Conservation (phyloP, 1,140 invertebrate species). For the Drosophila guanche region DNA sequence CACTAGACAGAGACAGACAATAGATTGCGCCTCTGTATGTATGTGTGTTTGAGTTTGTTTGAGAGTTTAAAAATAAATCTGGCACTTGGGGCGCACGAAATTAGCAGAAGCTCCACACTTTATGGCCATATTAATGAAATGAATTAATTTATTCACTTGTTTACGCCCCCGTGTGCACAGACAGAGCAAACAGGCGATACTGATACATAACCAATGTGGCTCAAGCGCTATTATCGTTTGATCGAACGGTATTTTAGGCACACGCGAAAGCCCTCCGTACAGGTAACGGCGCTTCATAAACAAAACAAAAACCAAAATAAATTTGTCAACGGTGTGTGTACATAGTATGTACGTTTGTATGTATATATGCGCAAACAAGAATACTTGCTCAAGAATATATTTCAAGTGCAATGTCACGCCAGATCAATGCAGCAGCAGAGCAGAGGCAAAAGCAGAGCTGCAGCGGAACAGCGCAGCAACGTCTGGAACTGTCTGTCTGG, state of each 20-base stretch:
- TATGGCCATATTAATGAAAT: slow-evolving; percentile 55
- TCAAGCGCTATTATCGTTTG: slow-evolving; percentile 7
- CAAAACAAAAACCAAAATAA: slow-evolving; percentile 16
- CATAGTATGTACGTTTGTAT: neutral
- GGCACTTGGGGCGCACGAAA: slow-evolving; percentile 37
- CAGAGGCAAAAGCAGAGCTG: slow-evolving; percentile 33
- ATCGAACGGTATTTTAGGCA: slow-evolving; percentile 19
- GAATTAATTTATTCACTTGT: slow-evolving; percentile 72
- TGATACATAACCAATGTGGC: slow-evolving; percentile 7
- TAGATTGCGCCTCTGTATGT: too few relatives aligned
- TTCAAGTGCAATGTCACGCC: slow-evolving; percentile 75
- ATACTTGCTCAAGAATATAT: slow-evolving; percentile 29
- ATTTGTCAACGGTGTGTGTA: neutral
- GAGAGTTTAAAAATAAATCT: slow-evolving; percentile 64
- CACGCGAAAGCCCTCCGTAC: slow-evolving; percentile 2
- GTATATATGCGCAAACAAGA: slow-evolving; percentile 18
- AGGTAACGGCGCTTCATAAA: slow-evolving; percentile 12
- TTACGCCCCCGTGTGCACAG: slow-evolving; percentile 33
- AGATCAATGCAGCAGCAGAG: slow-evolving; percentile 8
- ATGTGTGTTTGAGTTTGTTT: slow-evolving; percentile 27
- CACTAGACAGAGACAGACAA: slow-evolving; percentile 19
- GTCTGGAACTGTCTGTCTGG: neutral
- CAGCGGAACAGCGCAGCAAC: neutral
- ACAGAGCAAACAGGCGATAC: slow-evolving; percentile 22
- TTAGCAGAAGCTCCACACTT: slow-evolving; percentile 41